Conservation (phyloP, 2,113 vertebrate genomes). For the Toxostoma redivivum region DNA sequence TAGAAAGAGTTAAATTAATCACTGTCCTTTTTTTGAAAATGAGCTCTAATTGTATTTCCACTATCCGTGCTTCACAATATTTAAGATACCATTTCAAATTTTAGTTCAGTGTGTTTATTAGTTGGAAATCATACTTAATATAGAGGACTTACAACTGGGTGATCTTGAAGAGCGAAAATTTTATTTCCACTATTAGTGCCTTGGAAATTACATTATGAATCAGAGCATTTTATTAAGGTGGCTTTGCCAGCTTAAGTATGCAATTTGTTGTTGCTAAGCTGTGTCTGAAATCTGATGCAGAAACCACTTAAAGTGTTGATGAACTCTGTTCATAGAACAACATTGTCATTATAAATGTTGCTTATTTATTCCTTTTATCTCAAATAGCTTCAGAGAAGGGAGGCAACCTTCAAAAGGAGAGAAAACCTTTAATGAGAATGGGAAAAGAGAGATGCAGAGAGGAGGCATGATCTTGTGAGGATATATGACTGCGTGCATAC, state of each 20-base stretch:
- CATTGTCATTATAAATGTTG: background rate
- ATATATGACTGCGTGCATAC: background rate
- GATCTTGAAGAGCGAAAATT: background rate
- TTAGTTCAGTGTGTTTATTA: background rate
- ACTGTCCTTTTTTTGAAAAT: background rate
- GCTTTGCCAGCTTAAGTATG: background rate
- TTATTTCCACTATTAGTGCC: background rate
- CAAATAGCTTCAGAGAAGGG: background rate
- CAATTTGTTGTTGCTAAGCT: background rate
- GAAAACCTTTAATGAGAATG: background rate
- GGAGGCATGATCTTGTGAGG: background rate
- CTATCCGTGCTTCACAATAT: background rate
- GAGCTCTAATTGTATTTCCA: background rate
- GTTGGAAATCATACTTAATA: background rate
- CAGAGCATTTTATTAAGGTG: background rate
- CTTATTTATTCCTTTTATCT: background rate
- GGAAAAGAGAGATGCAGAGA: background rate
- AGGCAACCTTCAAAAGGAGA: background rate
- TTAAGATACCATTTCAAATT: background rate
- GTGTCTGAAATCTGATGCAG: background rate
- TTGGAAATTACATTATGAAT: slow-evolving; percentile 1
- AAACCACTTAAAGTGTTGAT: background rate
- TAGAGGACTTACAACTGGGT: background rate
- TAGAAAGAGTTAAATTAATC: background rate
- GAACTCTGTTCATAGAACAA: background rate